These are phyloP conservation scores for Tokudaia tokunoshimensis DNA, from an alignment of 2,797 vertebrate species.

Conservation along the genomic window DNA sequence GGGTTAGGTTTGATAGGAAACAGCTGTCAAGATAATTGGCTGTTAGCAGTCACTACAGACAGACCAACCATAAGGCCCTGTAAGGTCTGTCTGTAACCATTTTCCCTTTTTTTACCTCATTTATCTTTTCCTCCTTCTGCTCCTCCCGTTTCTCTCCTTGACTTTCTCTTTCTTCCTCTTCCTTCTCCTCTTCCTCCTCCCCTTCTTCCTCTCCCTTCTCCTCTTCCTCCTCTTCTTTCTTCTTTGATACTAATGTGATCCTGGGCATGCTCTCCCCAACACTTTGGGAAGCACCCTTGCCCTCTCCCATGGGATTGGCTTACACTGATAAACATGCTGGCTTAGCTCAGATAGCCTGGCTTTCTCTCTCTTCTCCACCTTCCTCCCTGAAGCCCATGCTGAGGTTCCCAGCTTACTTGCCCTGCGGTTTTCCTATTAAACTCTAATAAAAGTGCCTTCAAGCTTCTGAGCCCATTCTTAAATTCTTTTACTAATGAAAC, in stretches of 20 bases:
- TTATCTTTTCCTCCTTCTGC: fast-evolving
- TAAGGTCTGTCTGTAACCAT: background rate
- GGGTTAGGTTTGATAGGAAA: background rate
- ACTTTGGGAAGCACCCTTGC: background rate
- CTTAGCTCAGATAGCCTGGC: background rate
- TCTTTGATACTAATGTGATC: background rate
- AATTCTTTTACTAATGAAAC: background rate
- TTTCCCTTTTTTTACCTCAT: background rate
- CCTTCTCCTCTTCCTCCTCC: fast-evolving
- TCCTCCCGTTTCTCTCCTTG: too few species aligned
- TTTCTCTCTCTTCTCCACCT: background rate
- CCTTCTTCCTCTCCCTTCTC: background rate
- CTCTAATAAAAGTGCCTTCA: background rate
- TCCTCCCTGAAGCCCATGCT: background rate
- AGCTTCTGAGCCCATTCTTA: background rate
- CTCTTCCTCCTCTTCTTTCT: background rate
- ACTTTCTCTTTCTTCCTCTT: background rate
- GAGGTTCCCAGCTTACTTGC: too few species aligned
- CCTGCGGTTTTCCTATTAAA: background rate
- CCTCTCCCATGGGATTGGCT: background rate
- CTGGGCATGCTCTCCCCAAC: background rate
- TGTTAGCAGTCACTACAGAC: background rate
- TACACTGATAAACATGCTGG: background rate
- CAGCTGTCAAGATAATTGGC: background rate
- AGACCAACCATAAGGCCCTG: background rate